Percentiles rank a stretch among this genome's conserved stretches.
Evolutionary conservation across 2,113 vertebrate species (phyloP).

Genomic region (Deroptyus accipitrinus): DNA sequence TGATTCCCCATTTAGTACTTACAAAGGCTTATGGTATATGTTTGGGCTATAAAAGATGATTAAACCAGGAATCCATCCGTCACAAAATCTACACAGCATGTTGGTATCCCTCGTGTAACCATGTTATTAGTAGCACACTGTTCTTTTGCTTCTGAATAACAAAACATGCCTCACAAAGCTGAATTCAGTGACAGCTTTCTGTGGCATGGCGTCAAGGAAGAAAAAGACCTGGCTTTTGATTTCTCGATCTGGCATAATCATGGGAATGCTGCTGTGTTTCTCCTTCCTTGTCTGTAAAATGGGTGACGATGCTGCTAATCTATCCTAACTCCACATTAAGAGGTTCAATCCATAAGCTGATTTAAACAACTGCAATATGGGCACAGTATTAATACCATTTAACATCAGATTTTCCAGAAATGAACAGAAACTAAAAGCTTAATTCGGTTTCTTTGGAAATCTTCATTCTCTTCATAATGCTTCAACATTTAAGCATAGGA

Average conservation of each 20-base stretch:
- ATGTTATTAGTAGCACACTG: neutral
- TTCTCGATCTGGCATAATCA: neutral
- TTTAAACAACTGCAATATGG: neutral
- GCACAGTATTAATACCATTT: neutral
- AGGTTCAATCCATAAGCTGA: constrained; percentile 5
- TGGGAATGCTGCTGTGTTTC: neutral
- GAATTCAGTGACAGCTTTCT: neutral
- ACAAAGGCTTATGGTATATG: neutral
- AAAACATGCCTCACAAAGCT: neutral
- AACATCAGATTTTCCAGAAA: neutral
- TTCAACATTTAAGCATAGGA: neutral
- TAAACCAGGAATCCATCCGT: neutral
- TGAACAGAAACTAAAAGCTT: neutral
- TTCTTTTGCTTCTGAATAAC: neutral
- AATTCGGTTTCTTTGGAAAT: neutral
- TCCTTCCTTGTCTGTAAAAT: neutral
- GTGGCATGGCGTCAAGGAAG: neutral
- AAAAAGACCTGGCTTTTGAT: neutral
- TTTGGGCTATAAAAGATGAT: neutral
- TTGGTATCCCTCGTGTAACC: neutral
- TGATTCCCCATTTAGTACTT: neutral
- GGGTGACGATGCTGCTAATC: constrained; percentile 10
- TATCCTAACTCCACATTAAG: neutral
- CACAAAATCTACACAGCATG: neutral
- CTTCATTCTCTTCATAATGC: neutral